phyloP scores from a whole-genome alignment of 1,140 invertebrate species.

The Patella vulgata region DNA sequence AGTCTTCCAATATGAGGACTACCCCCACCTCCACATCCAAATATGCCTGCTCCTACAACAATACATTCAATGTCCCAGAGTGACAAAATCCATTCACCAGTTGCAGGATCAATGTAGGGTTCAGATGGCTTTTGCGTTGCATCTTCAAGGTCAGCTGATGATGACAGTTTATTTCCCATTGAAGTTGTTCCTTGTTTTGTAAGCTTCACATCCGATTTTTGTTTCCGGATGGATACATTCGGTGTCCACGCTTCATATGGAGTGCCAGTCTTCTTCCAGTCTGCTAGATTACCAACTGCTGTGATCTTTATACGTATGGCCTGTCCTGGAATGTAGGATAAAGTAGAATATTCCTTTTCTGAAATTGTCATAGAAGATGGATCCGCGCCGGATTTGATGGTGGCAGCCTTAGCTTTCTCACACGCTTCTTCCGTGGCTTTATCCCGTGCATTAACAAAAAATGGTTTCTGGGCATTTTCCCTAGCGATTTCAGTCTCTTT shows the following conservation, averaged over 20 bases:
- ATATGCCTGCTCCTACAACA: conserved; percentile 53
- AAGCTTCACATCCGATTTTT: not conserved
- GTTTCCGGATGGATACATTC: not conserved
- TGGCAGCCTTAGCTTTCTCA: conserved; percentile 22
- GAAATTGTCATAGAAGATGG: conserved; percentile 33
- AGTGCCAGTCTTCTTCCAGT: not conserved
- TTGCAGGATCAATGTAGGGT: conserved; percentile 32
- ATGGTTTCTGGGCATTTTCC: conserved; percentile 27
- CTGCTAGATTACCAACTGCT: conserved; percentile 40
- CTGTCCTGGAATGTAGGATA: conserved; percentile 55
- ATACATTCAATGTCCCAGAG: conserved; percentile 58
- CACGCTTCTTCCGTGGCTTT: conserved; percentile 28
- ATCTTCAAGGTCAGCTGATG: not conserved
- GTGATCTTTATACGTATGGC: conserved; percentile 48
- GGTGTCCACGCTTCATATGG: not conserved
- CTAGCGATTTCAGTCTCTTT: conserved; percentile 21
- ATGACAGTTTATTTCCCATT: not conserved
- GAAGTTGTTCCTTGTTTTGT: not conserved
- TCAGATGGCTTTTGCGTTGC: conserved; percentile 9
- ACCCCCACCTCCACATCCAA: conserved; percentile 59
- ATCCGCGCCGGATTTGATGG: conserved; percentile 41
- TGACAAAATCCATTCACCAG: conserved; percentile 53
- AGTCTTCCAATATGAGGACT: conserved; percentile 49
- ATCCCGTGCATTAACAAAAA: conserved; percentile 37
- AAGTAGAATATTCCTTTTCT: conserved; percentile 40